phyloP scores from a whole-genome alignment of 2,888 invertebrate species.

The Ectobius pallidus region DNA sequence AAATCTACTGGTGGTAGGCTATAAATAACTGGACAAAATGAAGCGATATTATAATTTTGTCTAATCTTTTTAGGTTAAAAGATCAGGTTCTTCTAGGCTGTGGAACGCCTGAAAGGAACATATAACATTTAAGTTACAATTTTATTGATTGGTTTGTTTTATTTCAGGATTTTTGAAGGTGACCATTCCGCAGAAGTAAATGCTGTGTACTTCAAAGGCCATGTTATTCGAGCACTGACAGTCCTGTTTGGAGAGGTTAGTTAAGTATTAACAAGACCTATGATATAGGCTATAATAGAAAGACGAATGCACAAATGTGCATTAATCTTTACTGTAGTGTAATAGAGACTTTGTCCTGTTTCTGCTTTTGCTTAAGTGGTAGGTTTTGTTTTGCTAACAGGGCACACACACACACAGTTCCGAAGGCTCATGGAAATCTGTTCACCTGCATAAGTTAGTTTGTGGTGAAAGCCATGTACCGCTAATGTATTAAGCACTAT shows the following conservation, averaged over 20 bases:
- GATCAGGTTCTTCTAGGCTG: too few species aligned
- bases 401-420: neutral
- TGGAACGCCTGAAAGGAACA: too few species aligned
- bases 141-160: too few species aligned
- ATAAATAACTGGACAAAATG: too few species aligned
- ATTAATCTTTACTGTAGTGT: neutral
- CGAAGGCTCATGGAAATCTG: neutral
- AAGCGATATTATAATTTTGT: too few species aligned
- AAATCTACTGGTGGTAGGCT: too few species aligned
- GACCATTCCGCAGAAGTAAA: slow-evolving; percentile 58
- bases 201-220: slow-evolving; percentile 62
- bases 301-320: neutral
- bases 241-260: slow-evolving; percentile 63
- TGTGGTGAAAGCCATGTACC: too few species aligned
- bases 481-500: too few species aligned
- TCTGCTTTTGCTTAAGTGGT: neutral
- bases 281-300: neutral
- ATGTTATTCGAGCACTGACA: slow-evolving; percentile 60
- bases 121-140: too few species aligned
- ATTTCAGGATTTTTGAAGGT: too few species aligned
- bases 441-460: neutral
- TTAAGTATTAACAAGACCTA: neutral
- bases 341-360: neutral
- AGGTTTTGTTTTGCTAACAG: neutral
- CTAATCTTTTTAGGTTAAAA: too few species aligned